These are phyloP conservation scores for Dendrolimus houi DNA, from an alignment of 2,888 invertebrate species.

Conservation along the genomic window DNA sequence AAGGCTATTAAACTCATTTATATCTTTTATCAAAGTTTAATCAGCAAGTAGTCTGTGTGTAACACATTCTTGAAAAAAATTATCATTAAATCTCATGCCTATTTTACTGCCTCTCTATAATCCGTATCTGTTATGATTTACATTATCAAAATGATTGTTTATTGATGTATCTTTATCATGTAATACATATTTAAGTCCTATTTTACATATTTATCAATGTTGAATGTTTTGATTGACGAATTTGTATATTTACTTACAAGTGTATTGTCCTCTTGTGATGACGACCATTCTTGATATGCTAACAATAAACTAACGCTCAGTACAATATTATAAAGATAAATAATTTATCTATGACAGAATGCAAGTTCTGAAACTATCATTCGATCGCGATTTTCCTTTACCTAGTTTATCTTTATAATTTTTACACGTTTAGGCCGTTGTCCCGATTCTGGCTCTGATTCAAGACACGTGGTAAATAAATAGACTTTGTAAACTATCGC, in stretches of 20 bases:
- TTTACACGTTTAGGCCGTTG: not conserved
- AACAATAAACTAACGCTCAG: slow-evolving; percentile 33
- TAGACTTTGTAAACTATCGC: slow-evolving; percentile 7
- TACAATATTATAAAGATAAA: not conserved
- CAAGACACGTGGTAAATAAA: slow-evolving; percentile 7
- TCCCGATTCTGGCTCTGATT: slow-evolving; percentile 11
- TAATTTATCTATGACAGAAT: no score
- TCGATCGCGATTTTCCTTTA: no score
- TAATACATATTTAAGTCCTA: slow-evolving; percentile 19
- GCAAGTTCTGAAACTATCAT: no score
- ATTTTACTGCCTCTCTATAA: slow-evolving; percentile 35
- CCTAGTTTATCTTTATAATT: no score
- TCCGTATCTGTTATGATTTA: slow-evolving; percentile 35
- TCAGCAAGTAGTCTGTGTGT: slow-evolving; percentile 45
- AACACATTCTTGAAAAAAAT: slow-evolving; percentile 42
- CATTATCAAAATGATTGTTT: slow-evolving; percentile 32
- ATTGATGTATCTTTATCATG: slow-evolving; percentile 47
- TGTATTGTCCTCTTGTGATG: slow-evolving; percentile 47
- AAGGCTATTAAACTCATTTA: slow-evolving; percentile 59
- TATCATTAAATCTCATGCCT: slow-evolving; percentile 55
- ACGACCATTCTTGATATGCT: slow-evolving; percentile 41
- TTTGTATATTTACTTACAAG: slow-evolving; percentile 46
- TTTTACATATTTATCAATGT: slow-evolving; percentile 25
- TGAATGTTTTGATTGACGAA: slow-evolving; percentile 46
- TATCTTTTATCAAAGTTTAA: slow-evolving; percentile 57